Conservation (phyloP, 2,888 invertebrate genomes). For the Elysia crispata region DNA sequence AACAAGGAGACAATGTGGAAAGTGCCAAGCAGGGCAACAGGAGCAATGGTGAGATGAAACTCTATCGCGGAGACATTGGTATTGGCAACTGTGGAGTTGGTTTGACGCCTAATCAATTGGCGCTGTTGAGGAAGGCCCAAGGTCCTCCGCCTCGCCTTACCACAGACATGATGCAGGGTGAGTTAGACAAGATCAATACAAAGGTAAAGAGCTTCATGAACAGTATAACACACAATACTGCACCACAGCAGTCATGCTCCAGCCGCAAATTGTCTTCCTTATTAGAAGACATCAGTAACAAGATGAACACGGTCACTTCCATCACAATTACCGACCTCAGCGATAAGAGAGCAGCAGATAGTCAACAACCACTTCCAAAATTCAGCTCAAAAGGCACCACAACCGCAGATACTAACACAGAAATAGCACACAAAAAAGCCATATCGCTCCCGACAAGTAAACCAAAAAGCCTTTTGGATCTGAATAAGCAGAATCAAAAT, state of each 20-base stretch:
- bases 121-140: constrained; percentile 15
- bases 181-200: background rate
- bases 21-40: constrained; percentile 29
- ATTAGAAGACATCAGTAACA: constrained; percentile 1
- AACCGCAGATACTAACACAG: background rate
- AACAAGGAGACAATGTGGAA: constrained; percentile 18
- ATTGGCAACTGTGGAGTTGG: background rate
- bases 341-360: background rate
- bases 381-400: background rate
- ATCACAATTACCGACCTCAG: background rate
- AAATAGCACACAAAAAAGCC: background rate
- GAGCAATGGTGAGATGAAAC: background rate
- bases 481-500: background rate
- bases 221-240: background rate
- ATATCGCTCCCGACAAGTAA: background rate
- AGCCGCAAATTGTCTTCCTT: background rate
- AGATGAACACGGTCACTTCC: background rate
- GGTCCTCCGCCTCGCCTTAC: constrained; percentile 9
- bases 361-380: background rate
- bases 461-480: background rate
- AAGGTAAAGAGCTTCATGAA: constrained; percentile 28
- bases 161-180: background rate
- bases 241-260: background rate
- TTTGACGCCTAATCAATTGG: background rate
- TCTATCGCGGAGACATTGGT: constrained; percentile 24